Percentiles rank a stretch among this genome's conserved stretches.
phyloP scores from a whole-genome alignment of 2,888 invertebrate genomes.

The Caenorhabditis macrosperma region DNA sequence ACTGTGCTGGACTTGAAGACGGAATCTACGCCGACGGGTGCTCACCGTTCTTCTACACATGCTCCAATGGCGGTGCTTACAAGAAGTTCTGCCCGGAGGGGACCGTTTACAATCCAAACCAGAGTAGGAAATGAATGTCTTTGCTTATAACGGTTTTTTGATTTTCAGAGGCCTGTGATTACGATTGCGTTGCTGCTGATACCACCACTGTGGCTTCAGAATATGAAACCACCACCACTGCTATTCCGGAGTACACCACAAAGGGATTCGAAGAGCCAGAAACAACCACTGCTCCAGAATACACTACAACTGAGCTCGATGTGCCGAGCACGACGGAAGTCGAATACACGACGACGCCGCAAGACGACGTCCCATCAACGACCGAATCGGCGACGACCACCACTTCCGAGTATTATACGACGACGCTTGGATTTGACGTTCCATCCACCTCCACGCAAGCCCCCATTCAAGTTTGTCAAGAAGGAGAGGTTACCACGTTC shows the following conservation, averaged over 20 bases:
- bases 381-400: background rate
- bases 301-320: conserved; percentile 4
- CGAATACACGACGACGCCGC: conserved; percentile 12
- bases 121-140: conserved; percentile 2
- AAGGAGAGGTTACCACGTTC: conserved; percentile 48
- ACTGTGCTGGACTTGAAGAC: conserved; percentile 44
- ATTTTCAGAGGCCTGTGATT: conserved; percentile 50
- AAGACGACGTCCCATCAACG: conserved; percentile 1
- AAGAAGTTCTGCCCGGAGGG: conserved; percentile 48
- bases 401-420: background rate
- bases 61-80: conserved; percentile 32
- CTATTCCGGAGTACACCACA: background rate
- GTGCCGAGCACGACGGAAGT: conserved; percentile 7
- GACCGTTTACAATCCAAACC: conserved; percentile 45
- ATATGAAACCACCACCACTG: background rate
- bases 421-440: conserved; percentile 27
- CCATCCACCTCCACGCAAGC: conserved; percentile 5
- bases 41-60: conserved; percentile 49
- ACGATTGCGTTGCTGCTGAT: conserved; percentile 19
- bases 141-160: background rate
- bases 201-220: too few species aligned
- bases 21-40: conserved; percentile 62
- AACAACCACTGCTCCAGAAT: background rate
- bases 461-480: conserved; percentile 37
- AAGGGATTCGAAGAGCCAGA: conserved; percentile 1